These are phyloP conservation scores for Polydrusus cervinus DNA, from an alignment of 2,888 invertebrate species.

Conservation along the genomic window DNA sequence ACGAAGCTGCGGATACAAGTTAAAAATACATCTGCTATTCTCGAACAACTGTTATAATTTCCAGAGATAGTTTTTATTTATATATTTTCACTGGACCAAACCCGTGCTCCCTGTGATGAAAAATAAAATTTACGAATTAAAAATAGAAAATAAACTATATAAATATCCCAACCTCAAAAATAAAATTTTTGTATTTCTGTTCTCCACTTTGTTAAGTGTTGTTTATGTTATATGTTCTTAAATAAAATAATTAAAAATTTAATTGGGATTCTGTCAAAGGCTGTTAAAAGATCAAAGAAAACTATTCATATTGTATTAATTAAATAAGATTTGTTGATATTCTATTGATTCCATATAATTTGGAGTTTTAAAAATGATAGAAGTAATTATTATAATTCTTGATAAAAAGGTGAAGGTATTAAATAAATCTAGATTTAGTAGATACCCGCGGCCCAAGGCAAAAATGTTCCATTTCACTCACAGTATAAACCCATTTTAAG, in stretches of 20 bases:
- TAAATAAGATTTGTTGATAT: too few relatives aligned
- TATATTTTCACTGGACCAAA: constrained; percentile 8
- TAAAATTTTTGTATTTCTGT: background rate
- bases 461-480: too few relatives aligned
- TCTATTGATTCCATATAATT: too few relatives aligned
- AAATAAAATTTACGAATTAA: background rate
- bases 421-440: too few relatives aligned
- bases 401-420: too few relatives aligned
- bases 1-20: background rate
- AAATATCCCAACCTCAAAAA: background rate
- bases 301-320: too few relatives aligned
- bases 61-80: constrained; percentile 1
- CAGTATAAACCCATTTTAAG: too few relatives aligned
- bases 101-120: background rate
- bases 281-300: background rate
- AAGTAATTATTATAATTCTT: too few relatives aligned
- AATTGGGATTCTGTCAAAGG: background rate
- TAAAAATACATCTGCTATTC: background rate
- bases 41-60: background rate
- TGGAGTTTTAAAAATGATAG: too few relatives aligned
- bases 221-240: background rate
- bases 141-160: constrained; percentile 12
- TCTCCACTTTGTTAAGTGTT: background rate
- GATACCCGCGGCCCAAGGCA: too few relatives aligned
- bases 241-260: background rate